Conservation (phyloP, 2,888 invertebrate species). For the Catocala fraxini region DNA sequence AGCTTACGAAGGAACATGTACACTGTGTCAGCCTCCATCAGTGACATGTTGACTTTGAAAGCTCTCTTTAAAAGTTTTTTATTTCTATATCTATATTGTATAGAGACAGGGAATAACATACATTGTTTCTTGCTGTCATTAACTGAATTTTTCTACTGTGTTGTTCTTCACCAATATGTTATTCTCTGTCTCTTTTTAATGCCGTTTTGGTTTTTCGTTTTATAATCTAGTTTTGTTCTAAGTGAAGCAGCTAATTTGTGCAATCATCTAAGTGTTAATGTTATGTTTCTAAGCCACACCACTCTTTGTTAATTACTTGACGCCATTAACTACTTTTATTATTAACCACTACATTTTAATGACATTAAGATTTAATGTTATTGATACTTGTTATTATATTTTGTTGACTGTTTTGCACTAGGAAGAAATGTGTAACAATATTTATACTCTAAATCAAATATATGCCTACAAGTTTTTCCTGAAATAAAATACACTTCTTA, state of each 20-base stretch:
- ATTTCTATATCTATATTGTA: constrained; percentile 6
- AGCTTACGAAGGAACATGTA: constrained; percentile 32
- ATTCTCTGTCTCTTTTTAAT: background rate
- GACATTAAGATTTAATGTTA: background rate
- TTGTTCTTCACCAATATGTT: constrained; percentile 1
- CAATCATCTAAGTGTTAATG: constrained; percentile 26
- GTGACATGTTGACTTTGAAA: constrained; percentile 22
- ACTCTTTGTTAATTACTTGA: constrained; percentile 33
- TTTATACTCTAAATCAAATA: no score
- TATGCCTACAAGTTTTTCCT: no score
- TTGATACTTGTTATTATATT: constrained; percentile 5
- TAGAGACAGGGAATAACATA: constrained; percentile 10
- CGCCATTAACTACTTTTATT: constrained; percentile 10
- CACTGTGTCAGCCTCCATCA: constrained; percentile 35
- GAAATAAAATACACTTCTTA: no score
- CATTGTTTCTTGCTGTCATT: background rate
- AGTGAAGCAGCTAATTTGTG: constrained; percentile 26
- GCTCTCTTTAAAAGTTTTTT: background rate
- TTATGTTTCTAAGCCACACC: constrained; percentile 42
- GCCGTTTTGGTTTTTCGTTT: background rate
- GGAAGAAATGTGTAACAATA: no score
- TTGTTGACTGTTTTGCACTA: no score
- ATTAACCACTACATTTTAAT: constrained; percentile 14
- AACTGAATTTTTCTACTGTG: background rate
- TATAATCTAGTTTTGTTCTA: constrained; percentile 18